Conservation (phyloP, 2,888 invertebrate genomes). For the Drosophila borborema region DNA sequence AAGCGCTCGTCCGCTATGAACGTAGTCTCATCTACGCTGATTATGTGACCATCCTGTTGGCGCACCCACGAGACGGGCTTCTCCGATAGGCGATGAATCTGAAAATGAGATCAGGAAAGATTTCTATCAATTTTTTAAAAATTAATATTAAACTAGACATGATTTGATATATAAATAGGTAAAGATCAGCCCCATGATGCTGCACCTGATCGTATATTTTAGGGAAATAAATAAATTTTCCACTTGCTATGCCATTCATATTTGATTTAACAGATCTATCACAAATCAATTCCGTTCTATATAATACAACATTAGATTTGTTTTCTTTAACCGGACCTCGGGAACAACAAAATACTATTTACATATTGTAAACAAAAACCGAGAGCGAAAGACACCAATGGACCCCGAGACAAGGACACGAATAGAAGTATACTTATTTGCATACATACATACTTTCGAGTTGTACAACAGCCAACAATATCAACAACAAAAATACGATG, state of each 20-base stretch:
- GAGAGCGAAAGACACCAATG: constrained; percentile 4
- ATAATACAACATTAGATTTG: not conserved
- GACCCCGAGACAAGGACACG: not conserved
- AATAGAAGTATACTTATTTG: constrained; percentile 35
- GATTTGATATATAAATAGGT: too few species aligned
- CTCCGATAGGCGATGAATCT: constrained; percentile 83
- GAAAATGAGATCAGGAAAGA: too few species aligned
- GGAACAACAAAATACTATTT: constrained; percentile 50
- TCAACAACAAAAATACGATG: constrained; percentile 6
- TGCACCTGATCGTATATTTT: too few species aligned
- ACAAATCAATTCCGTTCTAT: not conserved
- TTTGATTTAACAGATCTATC: not conserved
- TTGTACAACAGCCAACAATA: constrained; percentile 22
- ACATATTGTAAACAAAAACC: constrained; percentile 50
- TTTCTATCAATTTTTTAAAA: too few species aligned
- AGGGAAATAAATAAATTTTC: not conserved
- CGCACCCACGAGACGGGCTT: constrained; percentile 97
- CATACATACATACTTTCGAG: constrained; percentile 37
- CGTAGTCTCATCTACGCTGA: constrained; percentile 92
- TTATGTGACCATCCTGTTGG: constrained; percentile 94
- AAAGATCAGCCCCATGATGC: too few species aligned
- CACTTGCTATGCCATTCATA: too few species aligned
- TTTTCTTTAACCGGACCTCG: constrained; percentile 29
- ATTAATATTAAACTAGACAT: too few species aligned
- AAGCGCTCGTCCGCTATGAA: constrained; percentile 97